These are phyloP conservation scores for Neuroterus valhalla DNA, from an alignment of 1,140 invertebrate genomes.

Conservation along the genomic window DNA sequence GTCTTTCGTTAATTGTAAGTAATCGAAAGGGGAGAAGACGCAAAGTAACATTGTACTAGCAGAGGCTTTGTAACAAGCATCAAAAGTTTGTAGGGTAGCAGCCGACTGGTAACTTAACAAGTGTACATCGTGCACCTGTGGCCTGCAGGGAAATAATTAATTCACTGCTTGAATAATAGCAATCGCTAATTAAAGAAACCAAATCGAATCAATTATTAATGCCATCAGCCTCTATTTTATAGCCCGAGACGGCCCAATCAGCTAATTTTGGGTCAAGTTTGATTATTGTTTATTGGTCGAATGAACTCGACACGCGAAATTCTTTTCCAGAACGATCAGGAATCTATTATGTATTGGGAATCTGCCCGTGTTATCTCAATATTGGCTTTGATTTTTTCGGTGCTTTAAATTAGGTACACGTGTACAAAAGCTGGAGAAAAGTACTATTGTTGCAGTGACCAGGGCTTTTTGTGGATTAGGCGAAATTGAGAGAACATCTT, in stretches of 20 bases:
- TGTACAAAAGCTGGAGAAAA: background rate
- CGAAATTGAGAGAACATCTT: conserved; percentile 17
- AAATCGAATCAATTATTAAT: background rate
- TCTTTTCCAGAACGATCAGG: too few species aligned
- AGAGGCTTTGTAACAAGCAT: conserved; percentile 19
- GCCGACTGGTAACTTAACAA: conserved; percentile 17
- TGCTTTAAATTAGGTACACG: too few species aligned
- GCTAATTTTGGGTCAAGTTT: background rate
- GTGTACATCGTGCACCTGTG: background rate
- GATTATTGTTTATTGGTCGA: too few species aligned
- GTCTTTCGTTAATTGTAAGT: conserved; percentile 1
- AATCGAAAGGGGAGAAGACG: conserved; percentile 5
- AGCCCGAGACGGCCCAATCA: background rate
- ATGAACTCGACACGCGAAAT: too few species aligned
- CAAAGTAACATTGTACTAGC: conserved; percentile 18
- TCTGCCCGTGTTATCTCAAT: too few species aligned
- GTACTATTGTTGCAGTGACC: too few species aligned
- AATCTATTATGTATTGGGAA: too few species aligned
- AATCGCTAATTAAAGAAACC: background rate
- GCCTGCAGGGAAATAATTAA: background rate
- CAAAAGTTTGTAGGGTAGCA: conserved; percentile 16
- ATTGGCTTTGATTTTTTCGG: too few species aligned
- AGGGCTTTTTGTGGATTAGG: background rate
- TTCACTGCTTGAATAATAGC: conserved; percentile 3
- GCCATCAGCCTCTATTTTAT: background rate